Base-by-base conservation (phyloP, 1,140 invertebrate genomes). In the Hestina assimilis region DNA sequence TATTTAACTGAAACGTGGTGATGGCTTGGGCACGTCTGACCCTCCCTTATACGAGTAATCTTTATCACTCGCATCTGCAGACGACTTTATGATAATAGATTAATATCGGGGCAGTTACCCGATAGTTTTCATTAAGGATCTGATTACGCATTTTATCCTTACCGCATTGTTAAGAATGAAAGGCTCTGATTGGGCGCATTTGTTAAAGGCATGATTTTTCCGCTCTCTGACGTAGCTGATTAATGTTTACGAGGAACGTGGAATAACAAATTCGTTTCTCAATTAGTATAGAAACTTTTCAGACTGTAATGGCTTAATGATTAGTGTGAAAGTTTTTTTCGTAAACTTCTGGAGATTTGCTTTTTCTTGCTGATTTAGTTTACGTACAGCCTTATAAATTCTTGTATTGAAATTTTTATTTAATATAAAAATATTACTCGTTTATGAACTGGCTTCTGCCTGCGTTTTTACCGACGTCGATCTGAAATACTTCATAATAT, bases 101-200 rank as follows among this genome's bases (percentile, higher is more conserved):
- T 77, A 79, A 72, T 72, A 70, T 42, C 54, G 57, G 64, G 61
- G 66, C 57, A 67, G 61, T 63, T 65, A 63, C 57, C 58, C 70
- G 66, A 83, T 80, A 83, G 78, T 82, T 83, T 82, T 79, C 75
- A 80, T 76, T 77, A 78, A 63, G 62, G 71, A 66, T 73, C 77
- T 72, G 77, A 83, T 79, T 83, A 83, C 74, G 72, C 54, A 76
- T 83, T 80, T 82, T 74, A 73, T 71, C 66, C 67, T 12, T 53
- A 38, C 40, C 45, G 50, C 73, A 74, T 78, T 83, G 69, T 78
- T 71, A 66, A 70, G 66, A 68, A 76, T 75, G 75, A 81, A 75
- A 72, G 69, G 66, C 57, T 53, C 59, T 80, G 81, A 87, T 84
- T 83, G 75, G 83, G 69, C 68, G 69, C 70, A 79, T 83, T 83